Evolutionary conservation across 2,113 vertebrate species (phyloP).

Genomic region (Hippocampus zosterae): DNA sequence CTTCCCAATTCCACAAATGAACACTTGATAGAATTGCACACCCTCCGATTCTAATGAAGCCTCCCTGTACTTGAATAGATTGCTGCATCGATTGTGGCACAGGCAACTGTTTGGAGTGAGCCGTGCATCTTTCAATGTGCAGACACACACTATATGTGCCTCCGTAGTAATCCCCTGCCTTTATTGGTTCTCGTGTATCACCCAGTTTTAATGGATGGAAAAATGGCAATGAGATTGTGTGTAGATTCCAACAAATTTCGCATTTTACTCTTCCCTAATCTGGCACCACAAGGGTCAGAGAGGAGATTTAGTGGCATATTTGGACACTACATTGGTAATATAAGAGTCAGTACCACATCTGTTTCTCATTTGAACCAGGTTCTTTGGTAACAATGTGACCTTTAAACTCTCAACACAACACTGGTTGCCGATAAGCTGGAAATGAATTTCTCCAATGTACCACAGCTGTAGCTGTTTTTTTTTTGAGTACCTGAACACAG

Average conservation of each 20-base stretch:
- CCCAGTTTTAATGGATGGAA: not conserved
- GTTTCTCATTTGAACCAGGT: slow-evolving; percentile 55
- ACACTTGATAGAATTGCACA: slow-evolving; percentile 58
- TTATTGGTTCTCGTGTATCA: slow-evolving; percentile 1
- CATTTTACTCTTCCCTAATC: not conserved
- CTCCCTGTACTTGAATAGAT: slow-evolving; percentile 58
- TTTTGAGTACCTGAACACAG: not conserved
- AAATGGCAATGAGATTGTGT: not conserved
- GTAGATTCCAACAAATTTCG: not conserved
- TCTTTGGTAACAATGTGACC: slow-evolving; percentile 42
- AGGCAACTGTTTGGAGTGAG: slow-evolving; percentile 36
- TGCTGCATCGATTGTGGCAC: slow-evolving; percentile 57
- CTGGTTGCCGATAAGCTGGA: slow-evolving; percentile 41
- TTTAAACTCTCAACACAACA: slow-evolving; percentile 40
- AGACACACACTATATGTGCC: slow-evolving; percentile 4
- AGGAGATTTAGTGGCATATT: not conserved
- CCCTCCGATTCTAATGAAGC: slow-evolving; percentile 54
- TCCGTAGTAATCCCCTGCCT: slow-evolving; percentile 9
- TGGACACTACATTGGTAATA: slow-evolving; percentile 1
- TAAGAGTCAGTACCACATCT: slow-evolving; percentile 36
- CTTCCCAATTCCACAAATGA: slow-evolving; percentile 55
- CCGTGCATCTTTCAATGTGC: slow-evolving; percentile 29
- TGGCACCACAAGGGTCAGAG: not conserved
- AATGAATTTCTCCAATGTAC: slow-evolving; percentile 5
- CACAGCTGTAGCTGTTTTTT: not conserved